A percentile compares a stretch with the other conserved stretches of the same genome.
Conservation (phyloP, 2,888 invertebrate genomes). For the Ornithoptera priamus region DNA sequence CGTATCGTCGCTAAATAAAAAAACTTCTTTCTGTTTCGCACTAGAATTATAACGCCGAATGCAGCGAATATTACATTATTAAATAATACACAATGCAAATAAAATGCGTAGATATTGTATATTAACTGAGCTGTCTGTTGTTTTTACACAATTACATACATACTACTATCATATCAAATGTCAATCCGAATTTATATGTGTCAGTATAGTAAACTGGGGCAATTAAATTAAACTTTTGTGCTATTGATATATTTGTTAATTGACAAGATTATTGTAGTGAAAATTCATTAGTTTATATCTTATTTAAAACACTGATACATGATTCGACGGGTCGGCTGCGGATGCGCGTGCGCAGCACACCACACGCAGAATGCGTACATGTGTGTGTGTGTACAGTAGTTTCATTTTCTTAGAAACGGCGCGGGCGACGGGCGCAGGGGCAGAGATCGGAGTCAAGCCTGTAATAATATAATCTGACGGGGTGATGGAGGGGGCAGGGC, state of each 20-base stretch:
- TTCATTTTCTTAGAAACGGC: constrained; percentile 69
- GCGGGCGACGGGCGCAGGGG: constrained; percentile 40
- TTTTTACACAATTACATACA: neutral
- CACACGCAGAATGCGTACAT: constrained; percentile 29
- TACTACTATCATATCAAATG: neutral
- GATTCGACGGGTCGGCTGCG: constrained; percentile 34
- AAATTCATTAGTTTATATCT: constrained; percentile 1
- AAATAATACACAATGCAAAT: neutral
- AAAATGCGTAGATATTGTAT: neutral
- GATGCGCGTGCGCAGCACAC: constrained; percentile 5
- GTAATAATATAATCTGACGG: constrained; percentile 50
- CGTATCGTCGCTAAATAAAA: too few species aligned
- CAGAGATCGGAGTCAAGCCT: constrained; percentile 53
- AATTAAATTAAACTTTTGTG: neutral
- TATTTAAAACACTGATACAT: constrained; percentile 26
- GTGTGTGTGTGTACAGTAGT: constrained; percentile 49
- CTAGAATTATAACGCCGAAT: too few species aligned
- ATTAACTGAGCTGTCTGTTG: neutral
- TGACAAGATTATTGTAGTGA: neutral
- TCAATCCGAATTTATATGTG: neutral
- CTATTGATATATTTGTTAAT: neutral
- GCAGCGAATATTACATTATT: neutral
- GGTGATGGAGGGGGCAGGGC: constrained; percentile 33
- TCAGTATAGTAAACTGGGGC: neutral
- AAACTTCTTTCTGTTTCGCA: too few species aligned